Percentiles rank a stretch among this genome's conserved stretches.
Evolutionary conservation across 2,113 vertebrate species (phyloP).

Genomic region (Sebastes schlegelii): DNA sequence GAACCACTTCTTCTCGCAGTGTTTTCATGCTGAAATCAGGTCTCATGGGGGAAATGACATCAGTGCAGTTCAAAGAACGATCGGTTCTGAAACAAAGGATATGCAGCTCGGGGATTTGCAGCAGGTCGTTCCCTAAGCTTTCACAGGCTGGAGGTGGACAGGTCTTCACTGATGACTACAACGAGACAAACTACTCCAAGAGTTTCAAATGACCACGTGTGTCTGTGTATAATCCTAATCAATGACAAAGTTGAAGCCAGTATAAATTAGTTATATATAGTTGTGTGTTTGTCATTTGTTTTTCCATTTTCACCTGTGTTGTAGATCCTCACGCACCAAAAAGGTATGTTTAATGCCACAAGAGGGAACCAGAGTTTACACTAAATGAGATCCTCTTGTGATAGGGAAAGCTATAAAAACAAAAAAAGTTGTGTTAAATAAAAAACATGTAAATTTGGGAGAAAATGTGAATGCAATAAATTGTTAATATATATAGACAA

Average conservation of each 20-base stretch:
- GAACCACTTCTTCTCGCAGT: constrained; percentile 60
- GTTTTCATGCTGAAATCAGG: constrained; percentile 46
- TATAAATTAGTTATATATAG: neutral
- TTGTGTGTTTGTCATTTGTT: no score
- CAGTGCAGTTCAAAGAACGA: constrained; percentile 54
- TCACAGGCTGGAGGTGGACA: neutral
- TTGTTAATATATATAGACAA: neutral
- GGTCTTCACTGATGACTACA: constrained; percentile 6
- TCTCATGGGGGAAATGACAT: constrained; percentile 70
- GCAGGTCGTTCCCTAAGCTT: constrained; percentile 4
- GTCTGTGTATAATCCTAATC: constrained; percentile 5
- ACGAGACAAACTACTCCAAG: neutral
- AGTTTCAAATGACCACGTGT: constrained; percentile 6
- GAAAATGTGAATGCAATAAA: neutral
- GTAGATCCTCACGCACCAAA: neutral
- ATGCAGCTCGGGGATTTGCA: constrained; percentile 30
- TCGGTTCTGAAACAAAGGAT: constrained; percentile 44
- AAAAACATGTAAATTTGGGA: neutral
- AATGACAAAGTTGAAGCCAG: constrained; percentile 7
- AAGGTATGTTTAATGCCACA: neutral
- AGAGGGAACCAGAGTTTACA: neutral
- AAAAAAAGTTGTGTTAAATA: neutral
- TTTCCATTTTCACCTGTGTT: no score
- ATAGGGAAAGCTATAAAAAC: neutral
- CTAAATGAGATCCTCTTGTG: neutral